Conservation (phyloP, 2,888 invertebrate genomes). For the Ectemnius continuus region DNA sequence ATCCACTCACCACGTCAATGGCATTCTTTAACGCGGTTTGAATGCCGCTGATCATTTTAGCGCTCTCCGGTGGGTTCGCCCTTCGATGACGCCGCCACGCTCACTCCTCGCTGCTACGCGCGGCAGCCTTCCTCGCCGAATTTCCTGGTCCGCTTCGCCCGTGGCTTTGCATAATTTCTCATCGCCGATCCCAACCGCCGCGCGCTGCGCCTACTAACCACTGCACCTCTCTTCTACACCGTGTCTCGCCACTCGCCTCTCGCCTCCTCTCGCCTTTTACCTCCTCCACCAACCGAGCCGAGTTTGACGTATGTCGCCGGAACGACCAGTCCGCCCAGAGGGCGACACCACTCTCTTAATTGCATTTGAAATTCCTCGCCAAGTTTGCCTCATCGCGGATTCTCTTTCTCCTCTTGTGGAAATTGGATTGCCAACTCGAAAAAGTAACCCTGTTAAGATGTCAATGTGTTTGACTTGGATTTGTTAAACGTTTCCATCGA, state of each 20-base stretch:
- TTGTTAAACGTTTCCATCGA: no score
- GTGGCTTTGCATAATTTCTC: constrained; percentile 41
- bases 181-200: constrained; percentile 37
- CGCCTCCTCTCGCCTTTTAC: neutral
- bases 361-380: neutral
- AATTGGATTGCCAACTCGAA: no score
- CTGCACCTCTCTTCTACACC: constrained; percentile 18
- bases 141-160: constrained; percentile 31
- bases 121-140: constrained; percentile 28
- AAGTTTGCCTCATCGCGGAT: no score
- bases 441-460: no score
- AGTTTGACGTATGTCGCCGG: constrained; percentile 48
- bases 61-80: constrained; percentile 14
- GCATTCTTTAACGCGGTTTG: constrained; percentile 76
- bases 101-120: constrained; percentile 17
- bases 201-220: constrained; percentile 28
- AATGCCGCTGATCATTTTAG: constrained; percentile 76
- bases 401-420: no score
- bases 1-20: constrained; percentile 76
- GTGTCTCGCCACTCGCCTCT: neutral
- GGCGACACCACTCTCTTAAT: constrained; percentile 21
- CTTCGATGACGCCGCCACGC: constrained; percentile 19
- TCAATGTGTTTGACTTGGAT: no score
- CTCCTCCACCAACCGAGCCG: constrained; percentile 7
- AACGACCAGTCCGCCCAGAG: constrained; percentile 16